These are phyloP conservation scores for Ditylenchus weischeri DNA, from an alignment of 2,888 invertebrate species.

Conservation along the genomic window DNA sequence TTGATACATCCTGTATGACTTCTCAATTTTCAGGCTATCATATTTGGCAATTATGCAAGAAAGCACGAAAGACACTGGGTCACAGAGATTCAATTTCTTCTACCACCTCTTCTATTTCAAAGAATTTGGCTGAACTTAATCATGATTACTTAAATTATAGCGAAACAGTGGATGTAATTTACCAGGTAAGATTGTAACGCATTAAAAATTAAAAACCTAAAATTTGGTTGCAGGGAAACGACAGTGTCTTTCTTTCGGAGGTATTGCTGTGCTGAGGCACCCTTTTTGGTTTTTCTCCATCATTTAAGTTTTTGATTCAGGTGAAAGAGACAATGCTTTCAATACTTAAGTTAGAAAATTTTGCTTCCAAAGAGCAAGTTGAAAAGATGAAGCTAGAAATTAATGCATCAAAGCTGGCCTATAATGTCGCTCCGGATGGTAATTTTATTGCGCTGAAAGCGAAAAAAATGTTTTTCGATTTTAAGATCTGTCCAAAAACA, in stretches of 20 bases:
- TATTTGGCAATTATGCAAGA: neutral
- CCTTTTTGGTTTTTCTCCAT: no score
- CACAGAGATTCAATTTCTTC: neutral
- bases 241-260: neutral
- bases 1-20: no score
- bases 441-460: no score
- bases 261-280: no score
- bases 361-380: neutral
- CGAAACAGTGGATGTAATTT: neutral
- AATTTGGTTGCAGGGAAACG: neutral
- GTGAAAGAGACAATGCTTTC: slow-evolving; percentile 12
- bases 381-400: slow-evolving; percentile 52
- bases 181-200: neutral
- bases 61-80: neutral
- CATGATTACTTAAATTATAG: neutral
- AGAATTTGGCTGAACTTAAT: slow-evolving; percentile 1
- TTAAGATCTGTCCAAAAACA: slow-evolving; percentile 39
- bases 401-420: slow-evolving; percentile 53
- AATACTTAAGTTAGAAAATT: neutral
- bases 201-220: neutral
- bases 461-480: no score
- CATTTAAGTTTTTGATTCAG: neutral
- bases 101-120: slow-evolving; percentile 1
- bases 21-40: neutral
- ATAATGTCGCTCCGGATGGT: slow-evolving; percentile 48